Percentiles rank a stretch among this genome's conserved stretches.
Evolutionary conservation across 2,888 invertebrate genomes (phyloP).

Genomic region (Sarcophaga rosellei): DNA sequence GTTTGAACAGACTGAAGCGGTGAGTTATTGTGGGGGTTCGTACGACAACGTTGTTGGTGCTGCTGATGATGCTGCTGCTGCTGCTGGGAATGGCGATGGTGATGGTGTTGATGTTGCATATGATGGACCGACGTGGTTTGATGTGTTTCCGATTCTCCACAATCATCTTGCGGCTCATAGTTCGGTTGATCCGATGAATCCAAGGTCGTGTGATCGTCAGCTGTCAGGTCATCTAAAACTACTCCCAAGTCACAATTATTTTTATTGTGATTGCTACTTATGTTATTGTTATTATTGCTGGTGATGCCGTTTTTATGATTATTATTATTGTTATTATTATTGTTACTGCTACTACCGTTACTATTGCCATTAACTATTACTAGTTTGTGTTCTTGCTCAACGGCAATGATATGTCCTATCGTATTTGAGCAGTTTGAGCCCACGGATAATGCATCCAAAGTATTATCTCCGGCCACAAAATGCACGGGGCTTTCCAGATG

Average conservation of each 20-base stretch:
- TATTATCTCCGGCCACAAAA: constrained; percentile 75
- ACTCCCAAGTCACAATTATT: constrained; percentile 36
- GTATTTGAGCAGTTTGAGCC: constrained; percentile 70
- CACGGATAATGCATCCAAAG: constrained; percentile 74
- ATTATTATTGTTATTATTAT: constrained; percentile 37
- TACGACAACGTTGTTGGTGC: constrained; percentile 66
- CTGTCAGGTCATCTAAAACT: constrained; percentile 49
- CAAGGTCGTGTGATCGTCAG: constrained; percentile 45
- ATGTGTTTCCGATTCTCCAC: constrained; percentile 37
- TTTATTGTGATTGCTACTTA: constrained; percentile 43
- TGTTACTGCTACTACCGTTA: constrained; percentile 42
- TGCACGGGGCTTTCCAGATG: constrained; percentile 73
- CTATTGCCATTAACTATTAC: constrained; percentile 72
- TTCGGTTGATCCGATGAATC: constrained; percentile 48
- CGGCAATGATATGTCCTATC: constrained; percentile 71
- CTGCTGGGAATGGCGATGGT: constrained; percentile 37
- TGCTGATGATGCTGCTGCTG: constrained; percentile 53
- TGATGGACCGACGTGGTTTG: constrained; percentile 56
- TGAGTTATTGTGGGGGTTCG: constrained; percentile 58
- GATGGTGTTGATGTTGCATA: constrained; percentile 41
- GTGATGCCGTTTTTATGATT: constrained; percentile 43
- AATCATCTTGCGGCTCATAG: constrained; percentile 29
- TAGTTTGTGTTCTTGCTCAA: constrained; percentile 77
- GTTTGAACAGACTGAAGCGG: constrained; percentile 72
- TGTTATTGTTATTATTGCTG: constrained; percentile 53